Evolutionary conservation across 2,113 vertebrate species (phyloP), one percentile per base, ranked within the genome.

Genomic region (Ictidomys tridecemlineatus): DNA sequence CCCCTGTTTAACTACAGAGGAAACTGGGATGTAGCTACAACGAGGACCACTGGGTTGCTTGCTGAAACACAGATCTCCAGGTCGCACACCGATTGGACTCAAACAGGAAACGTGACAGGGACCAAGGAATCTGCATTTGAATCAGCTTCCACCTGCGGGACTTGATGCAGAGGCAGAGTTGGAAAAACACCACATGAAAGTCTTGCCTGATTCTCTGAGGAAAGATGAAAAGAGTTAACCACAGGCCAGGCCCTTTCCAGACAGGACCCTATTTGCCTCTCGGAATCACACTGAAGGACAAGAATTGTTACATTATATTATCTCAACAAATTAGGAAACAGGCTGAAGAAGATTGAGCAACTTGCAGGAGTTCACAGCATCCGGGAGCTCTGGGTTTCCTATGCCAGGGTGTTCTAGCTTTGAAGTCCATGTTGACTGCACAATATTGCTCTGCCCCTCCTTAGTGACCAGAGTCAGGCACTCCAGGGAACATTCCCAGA

Each of bases 71-170:
- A 79, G n/a, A 63, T 30, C 72, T 4, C 70, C n/a, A 65, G n/a
- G 45, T 8, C 4, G 17, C 24, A 9, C 8, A 26, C 0, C 34
- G 37, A 45, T 1, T n/a, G 85, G 2, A n/a, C 4, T 28, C 34
- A 48, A 11, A 69, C 0, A 37, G 34, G 51, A 86, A 63, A 78
- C 48, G 37, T 4, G 32, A 8, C 13, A 56, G 12, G 18, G 34
- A 13, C 2, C 14, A 1, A 65, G 30, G 32, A 53, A 86, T 77
- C 22, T 58, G 16, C 4, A 85, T 82, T 84, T 86, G 42, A 48
- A 73, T 56, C 26, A 77, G 26, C 28, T 73, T 53, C 69, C 20
- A 4, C 8, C 78, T 51, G 22, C 8, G 16, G 69, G n/a, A 26
- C n/a, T 82, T 74, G 30, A 34, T 39, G 8, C 7, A 48, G 56